Conservation (phyloP, 2,113 vertebrate genomes). For the Oncorhynchus kisutch region DNA sequence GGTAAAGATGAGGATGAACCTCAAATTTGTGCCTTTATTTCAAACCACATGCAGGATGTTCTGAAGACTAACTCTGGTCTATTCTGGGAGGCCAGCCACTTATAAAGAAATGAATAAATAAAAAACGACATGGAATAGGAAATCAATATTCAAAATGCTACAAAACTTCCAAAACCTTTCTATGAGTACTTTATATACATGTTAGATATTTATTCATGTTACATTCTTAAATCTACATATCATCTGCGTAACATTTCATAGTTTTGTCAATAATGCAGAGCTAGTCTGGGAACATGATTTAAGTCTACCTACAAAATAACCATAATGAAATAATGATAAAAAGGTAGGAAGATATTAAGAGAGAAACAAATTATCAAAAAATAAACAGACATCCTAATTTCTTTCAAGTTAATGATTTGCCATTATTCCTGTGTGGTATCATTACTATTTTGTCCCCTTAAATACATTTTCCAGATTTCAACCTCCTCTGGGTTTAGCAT, state of each 20-base stretch:
- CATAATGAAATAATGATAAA: constrained; percentile 59
- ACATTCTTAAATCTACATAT: constrained; percentile 77
- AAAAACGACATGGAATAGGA: constrained; percentile 37
- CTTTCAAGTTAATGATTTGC: constrained; percentile 32
- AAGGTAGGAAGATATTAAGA: constrained; percentile 43
- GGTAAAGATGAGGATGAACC: constrained; percentile 50
- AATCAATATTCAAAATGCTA: constrained; percentile 57
- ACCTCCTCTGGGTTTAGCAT: constrained; percentile 12
- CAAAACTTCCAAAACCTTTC: constrained; percentile 71
- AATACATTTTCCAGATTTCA: constrained; percentile 24
- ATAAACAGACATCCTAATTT: constrained; percentile 33
- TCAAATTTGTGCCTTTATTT: constrained; percentile 46
- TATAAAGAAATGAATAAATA: not conserved
- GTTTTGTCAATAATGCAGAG: constrained; percentile 17
- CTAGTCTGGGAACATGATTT: constrained; percentile 32
- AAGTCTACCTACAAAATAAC: constrained; percentile 58
- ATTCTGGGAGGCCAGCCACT: constrained; percentile 12
- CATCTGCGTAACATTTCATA: constrained; percentile 63
- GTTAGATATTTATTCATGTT: constrained; percentile 68
- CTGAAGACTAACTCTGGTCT: constrained; percentile 34
- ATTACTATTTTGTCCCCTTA: constrained; percentile 29
- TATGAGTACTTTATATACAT: constrained; percentile 81
- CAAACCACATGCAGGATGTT: constrained; percentile 56
- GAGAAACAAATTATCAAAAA: constrained; percentile 46
- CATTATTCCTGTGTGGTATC: constrained; percentile 36